phyloP scores from a whole-genome alignment of 2,888 invertebrate genomes.

The Bugula neritina region DNA sequence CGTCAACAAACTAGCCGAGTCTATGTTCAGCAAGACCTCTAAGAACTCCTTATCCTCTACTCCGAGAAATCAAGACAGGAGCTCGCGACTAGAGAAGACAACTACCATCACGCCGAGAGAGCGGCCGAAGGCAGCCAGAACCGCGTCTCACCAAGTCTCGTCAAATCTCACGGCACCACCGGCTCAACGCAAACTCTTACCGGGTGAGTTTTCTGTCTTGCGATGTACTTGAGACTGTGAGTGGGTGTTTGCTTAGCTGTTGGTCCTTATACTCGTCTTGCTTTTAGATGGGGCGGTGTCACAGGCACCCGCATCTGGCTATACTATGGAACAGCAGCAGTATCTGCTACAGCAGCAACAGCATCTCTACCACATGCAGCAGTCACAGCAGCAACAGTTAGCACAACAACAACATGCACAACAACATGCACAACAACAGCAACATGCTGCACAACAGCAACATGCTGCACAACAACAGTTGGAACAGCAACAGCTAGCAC shows the following conservation, averaged over 20 bases:
- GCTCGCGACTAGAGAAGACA: conserved; percentile 9
- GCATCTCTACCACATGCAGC: conserved; percentile 29
- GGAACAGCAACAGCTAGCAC: conserved; percentile 25
- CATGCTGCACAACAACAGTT: conserved; percentile 23
- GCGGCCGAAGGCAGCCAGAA: conserved; percentile 6
- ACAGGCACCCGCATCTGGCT: background rate
- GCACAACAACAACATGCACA: conserved; percentile 28
- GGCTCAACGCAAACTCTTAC: conserved; percentile 15
- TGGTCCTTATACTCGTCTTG: too few species aligned
- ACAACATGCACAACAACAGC: conserved; percentile 31
- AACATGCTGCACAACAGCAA: conserved; percentile 30
- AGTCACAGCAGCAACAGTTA: conserved; percentile 31
- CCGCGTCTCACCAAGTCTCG: background rate
- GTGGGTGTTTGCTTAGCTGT: too few species aligned
- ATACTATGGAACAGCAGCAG: conserved; percentile 24
- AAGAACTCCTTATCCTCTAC: conserved; percentile 8
- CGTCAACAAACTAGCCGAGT: conserved; percentile 63
- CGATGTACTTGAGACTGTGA: background rate
- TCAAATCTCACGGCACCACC: background rate
- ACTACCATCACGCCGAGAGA: conserved; percentile 25
- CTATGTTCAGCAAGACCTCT: conserved; percentile 48
- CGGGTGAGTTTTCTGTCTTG: background rate
- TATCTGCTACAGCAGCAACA: conserved; percentile 30
- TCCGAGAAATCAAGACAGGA: background rate
- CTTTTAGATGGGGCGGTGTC: background rate